A percentile compares a stretch with the other conserved stretches of the same genome.
These are phyloP conservation scores for Bufo gargarizans DNA, from an alignment of 2,113 vertebrate genomes.

Conservation along the genomic window DNA sequence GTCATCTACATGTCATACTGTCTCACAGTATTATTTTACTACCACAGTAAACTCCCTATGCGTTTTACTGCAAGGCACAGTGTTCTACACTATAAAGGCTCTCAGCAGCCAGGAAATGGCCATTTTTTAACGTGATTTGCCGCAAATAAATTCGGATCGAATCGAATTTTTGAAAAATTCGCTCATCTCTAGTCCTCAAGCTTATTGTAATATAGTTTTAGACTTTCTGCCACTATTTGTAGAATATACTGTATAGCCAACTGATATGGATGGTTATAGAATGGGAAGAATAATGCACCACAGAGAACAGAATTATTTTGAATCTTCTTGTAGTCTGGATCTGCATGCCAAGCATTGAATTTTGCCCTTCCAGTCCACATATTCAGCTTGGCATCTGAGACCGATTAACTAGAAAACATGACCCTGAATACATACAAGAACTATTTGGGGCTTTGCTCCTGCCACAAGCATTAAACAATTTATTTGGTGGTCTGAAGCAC, in stretches of 20 bases:
- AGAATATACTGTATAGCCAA: not conserved
- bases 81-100: too few species aligned
- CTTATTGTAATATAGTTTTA: too few species aligned
- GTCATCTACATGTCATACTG: too few species aligned
- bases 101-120: too few species aligned
- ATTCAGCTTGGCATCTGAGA: not conserved
- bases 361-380: not conserved
- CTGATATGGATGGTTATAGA: not conserved
- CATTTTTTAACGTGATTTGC: too few species aligned
- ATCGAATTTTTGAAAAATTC: too few species aligned
- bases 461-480: slow-evolving; percentile 26
- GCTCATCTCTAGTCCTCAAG: too few species aligned
- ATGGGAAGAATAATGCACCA: not conserved
- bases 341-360: slow-evolving; percentile 18
- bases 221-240: not conserved
- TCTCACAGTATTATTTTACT: too few species aligned
- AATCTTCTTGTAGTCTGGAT: not conserved
- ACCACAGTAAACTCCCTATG: too few species aligned
- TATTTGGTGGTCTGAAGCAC: slow-evolving; percentile 49
- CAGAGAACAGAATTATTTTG: not conserved
- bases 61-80: too few species aligned
- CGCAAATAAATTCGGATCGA: too few species aligned
- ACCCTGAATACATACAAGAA: slow-evolving; percentile 32
- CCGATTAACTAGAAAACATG: slow-evolving; percentile 30
- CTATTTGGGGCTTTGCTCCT: slow-evolving; percentile 24